phyloP scores from a whole-genome alignment of 2,888 invertebrate species.

The Agrochola lychnidis region DNA sequence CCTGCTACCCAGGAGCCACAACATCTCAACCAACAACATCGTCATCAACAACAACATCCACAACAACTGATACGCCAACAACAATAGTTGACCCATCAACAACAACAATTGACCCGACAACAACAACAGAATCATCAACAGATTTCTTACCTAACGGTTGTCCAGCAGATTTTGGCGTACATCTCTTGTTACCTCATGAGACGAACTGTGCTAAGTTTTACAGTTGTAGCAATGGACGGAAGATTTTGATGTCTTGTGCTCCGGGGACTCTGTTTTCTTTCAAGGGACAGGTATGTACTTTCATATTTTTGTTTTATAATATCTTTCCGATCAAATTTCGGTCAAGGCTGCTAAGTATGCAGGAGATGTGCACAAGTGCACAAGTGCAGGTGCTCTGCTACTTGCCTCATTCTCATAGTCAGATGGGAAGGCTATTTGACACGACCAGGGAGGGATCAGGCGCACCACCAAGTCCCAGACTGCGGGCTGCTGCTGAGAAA shows the following conservation, averaged over 20 bases:
- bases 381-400: too few species aligned
- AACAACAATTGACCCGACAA: neutral
- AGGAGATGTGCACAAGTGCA: too few species aligned
- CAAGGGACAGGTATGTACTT: slow-evolving; percentile 14
- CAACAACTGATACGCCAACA: neutral
- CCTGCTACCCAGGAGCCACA: slow-evolving; percentile 31
- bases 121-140: slow-evolving; percentile 20
- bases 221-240: slow-evolving; percentile 60
- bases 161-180: slow-evolving; percentile 52
- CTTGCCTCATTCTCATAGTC: too few species aligned
- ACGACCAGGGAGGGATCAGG: too few species aligned
- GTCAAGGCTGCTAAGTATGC: too few species aligned
- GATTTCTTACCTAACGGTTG: slow-evolving; percentile 59
- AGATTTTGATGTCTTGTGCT: slow-evolving; percentile 39
- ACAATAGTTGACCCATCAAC: neutral
- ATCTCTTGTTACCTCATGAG: slow-evolving; percentile 55
- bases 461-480: too few species aligned
- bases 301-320: too few species aligned
- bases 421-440: too few species aligned
- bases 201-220: slow-evolving; percentile 65
- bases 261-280: slow-evolving; percentile 45
- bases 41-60: slow-evolving; percentile 20
- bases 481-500: too few species aligned
- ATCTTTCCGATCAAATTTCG: too few species aligned
- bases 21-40: slow-evolving; percentile 14